Evolutionary conservation across 2,797 vertebrate genomes (phyloP).

Genomic region (Synanceia verrucosa): DNA sequence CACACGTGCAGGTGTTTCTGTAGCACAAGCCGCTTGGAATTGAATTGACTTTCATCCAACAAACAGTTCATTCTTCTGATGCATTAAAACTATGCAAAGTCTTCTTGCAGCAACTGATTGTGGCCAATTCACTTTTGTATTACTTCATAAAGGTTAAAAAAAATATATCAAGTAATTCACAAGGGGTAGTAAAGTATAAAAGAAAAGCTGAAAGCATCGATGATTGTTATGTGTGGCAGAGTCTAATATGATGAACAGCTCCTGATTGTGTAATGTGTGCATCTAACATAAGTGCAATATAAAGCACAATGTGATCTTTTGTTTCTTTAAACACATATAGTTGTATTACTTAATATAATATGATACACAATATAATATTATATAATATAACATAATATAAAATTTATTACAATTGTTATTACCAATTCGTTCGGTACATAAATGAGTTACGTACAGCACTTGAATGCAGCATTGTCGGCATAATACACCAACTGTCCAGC

Average conservation of each 20-base stretch:
- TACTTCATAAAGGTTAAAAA: too few species aligned
- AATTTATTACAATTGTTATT: neutral
- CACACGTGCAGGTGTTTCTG: neutral
- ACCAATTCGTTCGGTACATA: neutral
- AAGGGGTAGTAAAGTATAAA: neutral
- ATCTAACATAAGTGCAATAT: neutral
- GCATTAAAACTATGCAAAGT: neutral
- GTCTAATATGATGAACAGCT: too few species aligned
- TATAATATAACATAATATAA: too few species aligned
- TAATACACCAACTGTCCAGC: neutral
- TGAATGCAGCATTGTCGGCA: slow-evolving; percentile 23
- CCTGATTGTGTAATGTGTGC: neutral
- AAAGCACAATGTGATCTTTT: neutral
- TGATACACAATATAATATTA: too few species aligned
- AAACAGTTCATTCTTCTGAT: neutral
- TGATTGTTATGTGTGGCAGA: too few species aligned
- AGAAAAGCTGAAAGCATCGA: neutral
- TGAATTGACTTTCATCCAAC: neutral
- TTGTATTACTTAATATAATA: neutral
- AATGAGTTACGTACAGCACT: neutral
- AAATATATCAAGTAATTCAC: neutral
- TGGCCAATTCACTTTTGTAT: neutral
- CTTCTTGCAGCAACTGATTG: neutral
- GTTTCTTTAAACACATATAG: neutral
- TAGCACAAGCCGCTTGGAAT: neutral